A percentile compares a stretch with the other conserved stretches of the same genome.
Conservation (phyloP, 2,113 vertebrate species). For the Oncorhynchus tshawytscha region DNA sequence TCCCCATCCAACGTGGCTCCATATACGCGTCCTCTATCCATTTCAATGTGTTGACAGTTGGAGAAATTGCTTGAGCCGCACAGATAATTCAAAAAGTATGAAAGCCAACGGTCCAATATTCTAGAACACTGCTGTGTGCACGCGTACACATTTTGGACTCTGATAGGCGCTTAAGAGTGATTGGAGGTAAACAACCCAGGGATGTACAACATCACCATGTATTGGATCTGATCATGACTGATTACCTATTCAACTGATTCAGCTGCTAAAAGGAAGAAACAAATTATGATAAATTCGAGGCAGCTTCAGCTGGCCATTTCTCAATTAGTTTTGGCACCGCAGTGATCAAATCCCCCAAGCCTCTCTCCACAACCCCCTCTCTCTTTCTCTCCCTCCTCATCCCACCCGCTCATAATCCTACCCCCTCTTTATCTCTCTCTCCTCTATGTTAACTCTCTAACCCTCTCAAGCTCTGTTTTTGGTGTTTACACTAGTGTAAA, state of each 20-base stretch:
- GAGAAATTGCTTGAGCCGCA: too few relatives aligned
- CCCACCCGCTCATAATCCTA: conserved; percentile 10
- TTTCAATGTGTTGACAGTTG: too few relatives aligned
- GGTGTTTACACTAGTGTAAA: too few relatives aligned
- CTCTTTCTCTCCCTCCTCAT: conserved; percentile 7
- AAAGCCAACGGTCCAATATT: too few relatives aligned
- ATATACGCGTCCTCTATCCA: too few relatives aligned
- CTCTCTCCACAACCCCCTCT: neutral
- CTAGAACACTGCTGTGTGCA: too few relatives aligned
- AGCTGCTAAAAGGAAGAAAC: conserved; percentile 9
- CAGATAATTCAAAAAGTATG: too few relatives aligned
- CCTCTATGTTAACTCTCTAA: conserved; percentile 5
- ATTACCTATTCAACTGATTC: conserved; percentile 8
- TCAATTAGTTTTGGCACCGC: conserved; percentile 29
- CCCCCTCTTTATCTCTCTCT: conserved; percentile 1
- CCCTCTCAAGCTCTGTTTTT: too few relatives aligned
- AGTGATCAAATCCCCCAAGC: conserved; percentile 32
- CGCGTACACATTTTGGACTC: too few relatives aligned
- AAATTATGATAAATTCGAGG: conserved; percentile 12
- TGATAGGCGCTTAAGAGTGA: too few relatives aligned
- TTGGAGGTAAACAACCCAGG: conserved; percentile 13
- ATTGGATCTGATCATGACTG: conserved; percentile 12
- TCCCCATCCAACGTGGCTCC: too few relatives aligned
- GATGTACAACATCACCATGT: neutral
- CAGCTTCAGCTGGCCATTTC: conserved; percentile 38